Conservation (phyloP, 2,113 vertebrate species). For the Cavia aperea region DNA sequence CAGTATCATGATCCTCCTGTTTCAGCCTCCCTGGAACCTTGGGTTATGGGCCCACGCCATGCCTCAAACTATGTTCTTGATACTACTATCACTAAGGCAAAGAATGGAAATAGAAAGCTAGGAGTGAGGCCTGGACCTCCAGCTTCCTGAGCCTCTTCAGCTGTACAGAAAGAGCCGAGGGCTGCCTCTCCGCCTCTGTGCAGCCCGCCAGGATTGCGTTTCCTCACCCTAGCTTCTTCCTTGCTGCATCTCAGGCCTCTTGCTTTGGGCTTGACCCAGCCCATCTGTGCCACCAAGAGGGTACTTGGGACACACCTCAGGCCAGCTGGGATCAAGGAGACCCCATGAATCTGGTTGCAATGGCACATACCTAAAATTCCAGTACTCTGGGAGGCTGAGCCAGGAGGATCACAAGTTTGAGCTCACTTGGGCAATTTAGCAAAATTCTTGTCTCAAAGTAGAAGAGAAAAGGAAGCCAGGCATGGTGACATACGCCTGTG, state of each 20-base stretch:
- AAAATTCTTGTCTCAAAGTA: not conserved
- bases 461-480: no score
- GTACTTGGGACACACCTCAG: not conserved
- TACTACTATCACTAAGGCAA: not conserved
- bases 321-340: not conserved
- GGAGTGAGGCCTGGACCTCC: not conserved
- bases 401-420: not conserved
- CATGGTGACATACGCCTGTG: no score
- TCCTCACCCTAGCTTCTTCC: not conserved
- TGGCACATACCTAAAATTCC: not conserved
- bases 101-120: not conserved
- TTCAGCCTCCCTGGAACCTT: not conserved
- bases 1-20: not conserved
- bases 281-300: not conserved
- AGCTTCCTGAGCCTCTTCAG: not conserved
- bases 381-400: not conserved
- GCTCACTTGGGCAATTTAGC: not conserved
- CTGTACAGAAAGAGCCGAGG: not conserved
- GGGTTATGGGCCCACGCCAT: not conserved
- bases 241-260: not conserved
- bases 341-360: not conserved
- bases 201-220: not conserved
- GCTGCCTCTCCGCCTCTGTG: not conserved
- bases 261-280: no score
- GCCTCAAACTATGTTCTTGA: not conserved